Evolutionary conservation across 2,113 vertebrate genomes (phyloP), one percentile per base, ranked within the genome.

Genomic region (Kryptolebias marmoratus): DNA sequence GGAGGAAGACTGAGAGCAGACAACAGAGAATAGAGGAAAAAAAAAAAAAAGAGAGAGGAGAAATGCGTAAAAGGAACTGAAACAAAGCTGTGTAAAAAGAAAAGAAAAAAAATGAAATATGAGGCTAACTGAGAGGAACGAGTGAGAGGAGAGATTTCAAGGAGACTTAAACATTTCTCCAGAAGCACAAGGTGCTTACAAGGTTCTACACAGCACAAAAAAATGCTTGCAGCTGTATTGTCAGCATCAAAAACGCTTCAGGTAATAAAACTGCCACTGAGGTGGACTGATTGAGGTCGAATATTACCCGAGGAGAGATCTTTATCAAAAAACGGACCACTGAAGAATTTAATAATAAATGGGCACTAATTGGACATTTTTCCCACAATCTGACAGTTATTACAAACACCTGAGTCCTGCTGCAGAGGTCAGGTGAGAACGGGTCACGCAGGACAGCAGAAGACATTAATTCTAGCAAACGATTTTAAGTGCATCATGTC

Each of bases 1-100:
- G 71, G 84, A 72, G 70, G 44, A 50, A 68, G 75, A 69, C 64
- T 82, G 78, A 64, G 68, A 42, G 57, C 22, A 30, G 44, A 36
- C 30, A 14, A 2, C 12, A 45, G 5, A 52, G 12, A 79, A 71
- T 48, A 66, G 65, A 73, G 64, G 70, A 60, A n/a, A 64, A 52
- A 75, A 6, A 60, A 13, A 57, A 65, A 11, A 31, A 42, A 36
- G 32, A 59, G 18, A 56, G 45, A 36, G 58, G n/a, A 30, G 13
- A 55, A 49, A 44, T 56, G 36, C 60, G 47, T 22, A 22, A 22
- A 71, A 42, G 45, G 54, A 80, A 68, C 47, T 31, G 10, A 74
- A 82, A 75, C 48, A 70, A 71, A 36, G 5, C 11, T 27, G 8
- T 42, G 47, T 66, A 53, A 68, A 58, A 67, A 44, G 32, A 36